Evolutionary conservation across 92 coral and sea anemone species (phyloP).

Genomic region (Parazoanthus darwini): DNA sequence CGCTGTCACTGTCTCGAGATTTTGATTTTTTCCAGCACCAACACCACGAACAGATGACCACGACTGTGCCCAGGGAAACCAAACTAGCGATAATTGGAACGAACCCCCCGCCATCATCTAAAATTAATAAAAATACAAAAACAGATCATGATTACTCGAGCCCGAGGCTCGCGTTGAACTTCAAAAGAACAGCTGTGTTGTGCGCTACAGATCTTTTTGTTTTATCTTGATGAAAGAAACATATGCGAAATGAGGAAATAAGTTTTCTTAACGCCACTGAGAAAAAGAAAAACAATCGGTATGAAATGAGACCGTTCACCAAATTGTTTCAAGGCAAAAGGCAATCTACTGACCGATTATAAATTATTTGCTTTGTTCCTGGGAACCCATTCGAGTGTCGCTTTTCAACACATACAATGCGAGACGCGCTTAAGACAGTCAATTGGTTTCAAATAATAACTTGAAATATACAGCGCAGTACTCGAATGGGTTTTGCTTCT

Average conservation of each 20-base stretch:
- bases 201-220: not conserved
- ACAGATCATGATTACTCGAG: slow-evolving; percentile 7
- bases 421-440: slow-evolving; percentile 19
- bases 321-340: not conserved
- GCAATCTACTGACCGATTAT: slow-evolving; percentile 1
- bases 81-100: slow-evolving; percentile 79
- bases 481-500: slow-evolving; percentile 13
- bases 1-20: slow-evolving; percentile 51
- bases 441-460: slow-evolving; percentile 7
- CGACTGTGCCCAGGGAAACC: slow-evolving; percentile 74
- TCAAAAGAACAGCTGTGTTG: slow-evolving; percentile 11
- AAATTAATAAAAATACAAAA: not conserved
- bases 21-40: slow-evolving; percentile 70
- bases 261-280: not conserved
- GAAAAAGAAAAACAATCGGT: not conserved
- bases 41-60: slow-evolving; percentile 90
- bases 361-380: not conserved
- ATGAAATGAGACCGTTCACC: not conserved
- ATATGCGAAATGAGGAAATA: not conserved
- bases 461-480: not conserved
- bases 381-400: slow-evolving; percentile 15
- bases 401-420: not conserved
- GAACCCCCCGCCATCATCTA: slow-evolving; percentile 44
- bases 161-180: not conserved
- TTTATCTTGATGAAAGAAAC: not conserved